These are phyloP conservation scores for Hypomesus transpacificus DNA, from an alignment of 2,113 vertebrate genomes.

Conservation along the genomic window DNA sequence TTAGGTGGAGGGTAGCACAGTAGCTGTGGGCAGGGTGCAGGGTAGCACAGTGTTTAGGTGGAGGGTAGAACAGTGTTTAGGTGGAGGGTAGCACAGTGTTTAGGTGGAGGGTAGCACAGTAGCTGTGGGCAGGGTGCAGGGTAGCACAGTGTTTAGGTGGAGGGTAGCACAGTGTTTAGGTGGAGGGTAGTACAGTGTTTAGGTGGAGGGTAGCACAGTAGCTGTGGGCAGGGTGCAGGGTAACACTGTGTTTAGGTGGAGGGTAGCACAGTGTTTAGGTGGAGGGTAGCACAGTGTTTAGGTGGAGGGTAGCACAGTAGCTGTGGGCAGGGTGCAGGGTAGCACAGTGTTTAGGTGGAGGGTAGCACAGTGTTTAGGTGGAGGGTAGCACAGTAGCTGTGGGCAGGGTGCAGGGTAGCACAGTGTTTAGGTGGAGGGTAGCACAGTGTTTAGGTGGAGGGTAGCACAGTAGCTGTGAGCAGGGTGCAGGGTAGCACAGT, in stretches of 20 bases:
- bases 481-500: too few relatives aligned
- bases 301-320: conserved; percentile 20
- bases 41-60: background rate
- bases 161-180: conserved; percentile 24
- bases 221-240: conserved; percentile 46
- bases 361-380: background rate
- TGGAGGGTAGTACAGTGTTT: background rate
- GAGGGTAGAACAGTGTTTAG: conserved; percentile 20
- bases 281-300: conserved; percentile 11
- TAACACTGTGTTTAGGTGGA: too few relatives aligned
- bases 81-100: background rate
- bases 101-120: conserved; percentile 17
- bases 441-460: background rate
- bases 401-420: conserved; percentile 53
- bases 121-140: conserved; percentile 44
- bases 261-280: background rate
- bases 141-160: background rate
- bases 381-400: conserved; percentile 18
- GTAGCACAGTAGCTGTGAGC: conserved; percentile 34
- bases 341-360: too few relatives aligned
- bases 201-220: conserved; percentile 17
- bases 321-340: conserved; percentile 46
- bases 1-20: conserved; percentile 18
- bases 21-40: conserved; percentile 43
- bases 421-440: too few relatives aligned